Evolutionary conservation across 2,113 vertebrate species (phyloP), one percentile per base, ranked within the genome.

Genomic region (Perca flavescens): DNA sequence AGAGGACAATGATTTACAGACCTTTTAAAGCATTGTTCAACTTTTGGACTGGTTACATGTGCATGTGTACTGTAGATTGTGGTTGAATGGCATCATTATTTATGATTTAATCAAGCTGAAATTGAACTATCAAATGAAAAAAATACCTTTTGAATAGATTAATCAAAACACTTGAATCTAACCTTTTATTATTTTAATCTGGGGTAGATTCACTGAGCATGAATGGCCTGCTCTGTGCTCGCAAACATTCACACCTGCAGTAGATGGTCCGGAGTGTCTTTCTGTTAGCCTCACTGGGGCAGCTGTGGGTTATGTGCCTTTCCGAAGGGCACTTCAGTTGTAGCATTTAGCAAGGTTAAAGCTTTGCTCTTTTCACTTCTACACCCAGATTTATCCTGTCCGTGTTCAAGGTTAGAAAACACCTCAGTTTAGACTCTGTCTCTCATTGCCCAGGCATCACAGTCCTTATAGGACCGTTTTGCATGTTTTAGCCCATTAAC

Each of bases 1-100:
- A 34, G 58, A n/a, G 43, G 54, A 71, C 53, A 57, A 54, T 62
- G 82, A 71, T 56, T 77, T 21, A 64, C 56, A 47, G 25, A 5
- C 52, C 61, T 84, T 80, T 75, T 54, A 70, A 79, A 63, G 52
- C 5, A 28, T 65, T 79, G 66, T 88, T 79, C n/a, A 40, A 11
- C 2, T 25, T 58, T 28, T 68, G 14, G 40, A 25, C 31, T 63
- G 21, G 65, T 57, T 50, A 17, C 9, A 8, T 40, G n/a, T 34
- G 22, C 21, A 36, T 63, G 62, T 74, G 21, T 53, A 47, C 17
- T 25, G 8, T 49, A 40, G 36, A 50, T 49, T 15, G 0, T 21
- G 1, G 46, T 0, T 68, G 14, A 15, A 54, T 49, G 54, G 36
- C 40, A 36, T 53, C n/a, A 17, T 22, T 56, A 22, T 19, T 10